Evolutionary conservation across 2,113 vertebrate genomes (phyloP).

Genomic region (Crotalus helleri): DNA sequence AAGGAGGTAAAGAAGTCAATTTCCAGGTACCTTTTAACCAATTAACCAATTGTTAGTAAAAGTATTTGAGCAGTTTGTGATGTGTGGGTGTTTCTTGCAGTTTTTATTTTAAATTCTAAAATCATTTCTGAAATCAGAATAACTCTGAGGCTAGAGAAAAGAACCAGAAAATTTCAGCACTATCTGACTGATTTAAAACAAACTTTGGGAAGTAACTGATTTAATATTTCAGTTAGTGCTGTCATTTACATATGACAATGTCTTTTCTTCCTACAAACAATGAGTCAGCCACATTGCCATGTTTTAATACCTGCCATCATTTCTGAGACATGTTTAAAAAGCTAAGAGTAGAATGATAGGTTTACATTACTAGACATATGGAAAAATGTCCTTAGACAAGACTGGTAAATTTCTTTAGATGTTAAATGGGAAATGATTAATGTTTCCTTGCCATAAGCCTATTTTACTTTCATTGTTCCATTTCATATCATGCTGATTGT

Average conservation of each 20-base stretch:
- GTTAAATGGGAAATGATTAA: constrained; percentile 22
- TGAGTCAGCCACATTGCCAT: neutral
- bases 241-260: neutral
- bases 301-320: constrained; percentile 36
- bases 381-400: constrained; percentile 10
- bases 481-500: constrained; percentile 36
- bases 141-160: neutral
- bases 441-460: constrained; percentile 35
- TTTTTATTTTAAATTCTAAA: constrained; percentile 31
- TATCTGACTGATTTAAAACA: neutral
- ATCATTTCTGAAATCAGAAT: constrained; percentile 38
- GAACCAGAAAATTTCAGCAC: neutral
- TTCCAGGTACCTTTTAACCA: neutral
- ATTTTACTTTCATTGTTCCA: constrained; percentile 19
- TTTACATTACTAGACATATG: constrained; percentile 13
- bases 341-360: constrained; percentile 20
- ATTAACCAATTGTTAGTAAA: constrained; percentile 26
- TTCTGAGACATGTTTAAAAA: constrained; percentile 40
- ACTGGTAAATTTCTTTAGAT: constrained; percentile 43
- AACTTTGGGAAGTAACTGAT: neutral
- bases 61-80: constrained; percentile 18
- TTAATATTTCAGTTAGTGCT: neutral
- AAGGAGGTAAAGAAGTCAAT: constrained; percentile 5
- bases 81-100: neutral
- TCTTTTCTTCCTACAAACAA: constrained; percentile 20